These are phyloP conservation scores for Micoletzkya japonica DNA, from an alignment of 2,888 invertebrate genomes.

Conservation along the genomic window DNA sequence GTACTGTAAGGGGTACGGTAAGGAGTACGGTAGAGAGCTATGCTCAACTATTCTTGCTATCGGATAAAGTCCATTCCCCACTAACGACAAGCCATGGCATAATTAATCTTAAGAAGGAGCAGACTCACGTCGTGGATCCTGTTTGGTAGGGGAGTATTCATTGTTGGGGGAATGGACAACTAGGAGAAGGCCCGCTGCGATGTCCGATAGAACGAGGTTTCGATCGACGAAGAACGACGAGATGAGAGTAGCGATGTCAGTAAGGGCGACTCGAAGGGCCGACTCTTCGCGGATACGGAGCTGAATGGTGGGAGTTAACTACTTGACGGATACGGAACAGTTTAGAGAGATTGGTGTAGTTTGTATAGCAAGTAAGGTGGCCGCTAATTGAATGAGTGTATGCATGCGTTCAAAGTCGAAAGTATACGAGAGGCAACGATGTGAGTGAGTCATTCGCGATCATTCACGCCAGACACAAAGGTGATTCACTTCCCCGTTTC, in stretches of 20 bases:
- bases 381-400: too few relatives aligned
- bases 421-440: too few relatives aligned
- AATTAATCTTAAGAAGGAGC: not conserved
- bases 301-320: slow-evolving; percentile 32
- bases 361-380: too few relatives aligned
- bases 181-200: slow-evolving; percentile 77
- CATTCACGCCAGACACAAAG: too few relatives aligned
- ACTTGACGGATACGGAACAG: not conserved
- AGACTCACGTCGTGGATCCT: slow-evolving; percentile 8
- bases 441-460: too few relatives aligned
- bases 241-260: slow-evolving; percentile 58
- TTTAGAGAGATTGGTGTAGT: not conserved
- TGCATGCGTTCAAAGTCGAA: too few relatives aligned
- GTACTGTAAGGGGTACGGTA: not conserved
- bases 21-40: not conserved
- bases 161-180: slow-evolving; percentile 66
- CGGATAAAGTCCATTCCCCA: not conserved
- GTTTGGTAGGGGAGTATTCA: slow-evolving; percentile 39
- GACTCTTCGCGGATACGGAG: slow-evolving; percentile 58
- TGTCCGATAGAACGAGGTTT: slow-evolving; percentile 84
- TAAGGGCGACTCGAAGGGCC: slow-evolving; percentile 56
- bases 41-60: too few relatives aligned
- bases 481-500: too few relatives aligned
- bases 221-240: slow-evolving; percentile 59
- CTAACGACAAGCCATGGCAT: not conserved